Conservation (phyloP, 2,797 vertebrate species). For the Peromyscus eremicus region DNA sequence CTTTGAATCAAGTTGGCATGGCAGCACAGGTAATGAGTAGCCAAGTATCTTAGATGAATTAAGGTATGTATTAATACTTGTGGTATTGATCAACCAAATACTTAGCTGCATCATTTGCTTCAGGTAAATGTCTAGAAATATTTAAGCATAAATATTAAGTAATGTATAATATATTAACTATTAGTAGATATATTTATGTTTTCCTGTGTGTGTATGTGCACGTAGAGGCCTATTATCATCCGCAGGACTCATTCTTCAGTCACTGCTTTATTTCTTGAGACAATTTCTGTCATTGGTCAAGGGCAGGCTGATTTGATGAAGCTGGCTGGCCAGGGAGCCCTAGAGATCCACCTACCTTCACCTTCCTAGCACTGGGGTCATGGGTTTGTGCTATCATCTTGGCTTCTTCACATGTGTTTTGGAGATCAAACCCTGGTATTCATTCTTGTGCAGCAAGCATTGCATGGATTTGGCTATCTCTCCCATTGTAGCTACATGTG, state of each 20-base stretch:
- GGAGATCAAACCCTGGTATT: not conserved
- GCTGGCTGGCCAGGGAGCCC: rapidly evolving
- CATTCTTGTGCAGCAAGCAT: not conserved
- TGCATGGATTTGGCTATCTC: not conserved
- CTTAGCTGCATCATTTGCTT: not conserved
- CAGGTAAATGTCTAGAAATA: not conserved
- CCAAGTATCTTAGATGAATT: not conserved
- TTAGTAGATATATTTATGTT: not conserved
- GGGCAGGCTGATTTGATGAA: not conserved
- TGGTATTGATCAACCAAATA: not conserved
- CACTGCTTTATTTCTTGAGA: not conserved
- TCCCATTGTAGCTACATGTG: no score
- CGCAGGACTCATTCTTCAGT: not conserved
- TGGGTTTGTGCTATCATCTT: not conserved
- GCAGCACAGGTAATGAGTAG: not conserved
- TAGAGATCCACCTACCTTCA: not conserved
- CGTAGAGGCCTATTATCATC: not conserved
- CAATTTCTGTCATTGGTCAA: not conserved
- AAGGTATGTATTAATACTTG: not conserved
- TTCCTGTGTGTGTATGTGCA: not conserved
- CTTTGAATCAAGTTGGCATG: not conserved
- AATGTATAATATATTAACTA: not conserved
- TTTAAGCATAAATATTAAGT: not conserved
- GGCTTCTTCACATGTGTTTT: not conserved
- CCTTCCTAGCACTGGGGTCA: not conserved